phyloP scores from a whole-genome alignment of 2,113 vertebrate species.

The Notothenia coriiceps region DNA sequence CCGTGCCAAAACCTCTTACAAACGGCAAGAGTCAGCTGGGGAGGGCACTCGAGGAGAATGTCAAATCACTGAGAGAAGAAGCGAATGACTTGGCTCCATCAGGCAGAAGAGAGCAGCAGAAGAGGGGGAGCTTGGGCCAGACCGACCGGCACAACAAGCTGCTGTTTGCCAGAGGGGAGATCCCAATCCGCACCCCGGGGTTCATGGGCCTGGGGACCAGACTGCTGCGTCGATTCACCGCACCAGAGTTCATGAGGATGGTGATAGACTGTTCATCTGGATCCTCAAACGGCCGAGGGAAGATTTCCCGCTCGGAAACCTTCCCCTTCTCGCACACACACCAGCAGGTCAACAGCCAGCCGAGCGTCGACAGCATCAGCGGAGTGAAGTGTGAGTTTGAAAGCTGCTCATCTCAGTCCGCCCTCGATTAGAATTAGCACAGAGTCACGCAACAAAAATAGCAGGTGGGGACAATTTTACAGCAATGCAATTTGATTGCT shows the following conservation, averaged over 20 bases:
- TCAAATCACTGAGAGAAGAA: conserved; percentile 52
- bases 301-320: conserved; percentile 85
- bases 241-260: conserved; percentile 86
- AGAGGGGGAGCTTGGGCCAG: conserved; percentile 68
- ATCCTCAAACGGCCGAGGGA: conserved; percentile 68
- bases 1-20: conserved; percentile 61
- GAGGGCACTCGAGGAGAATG: conserved; percentile 53
- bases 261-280: conserved; percentile 77
- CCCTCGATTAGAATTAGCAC: conserved; percentile 57
- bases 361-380: conserved; percentile 85
- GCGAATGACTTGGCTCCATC: conserved; percentile 37
- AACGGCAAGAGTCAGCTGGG: conserved; percentile 53
- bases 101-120: conserved; percentile 70
- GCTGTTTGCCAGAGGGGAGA: conserved; percentile 73
- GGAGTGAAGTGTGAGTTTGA: conserved; percentile 87
- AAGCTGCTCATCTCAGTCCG: conserved; percentile 69
- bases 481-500: conserved; percentile 10
- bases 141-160: conserved; percentile 76
- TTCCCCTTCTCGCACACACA: conserved; percentile 82
- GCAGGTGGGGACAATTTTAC: neutral
- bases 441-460: neutral
- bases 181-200: conserved; percentile 57
- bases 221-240: conserved; percentile 84
- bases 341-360: conserved; percentile 84
- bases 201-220: conserved; percentile 80